Conservation (phyloP, 2,888 invertebrate genomes). For the Aricia artaxerxes region DNA sequence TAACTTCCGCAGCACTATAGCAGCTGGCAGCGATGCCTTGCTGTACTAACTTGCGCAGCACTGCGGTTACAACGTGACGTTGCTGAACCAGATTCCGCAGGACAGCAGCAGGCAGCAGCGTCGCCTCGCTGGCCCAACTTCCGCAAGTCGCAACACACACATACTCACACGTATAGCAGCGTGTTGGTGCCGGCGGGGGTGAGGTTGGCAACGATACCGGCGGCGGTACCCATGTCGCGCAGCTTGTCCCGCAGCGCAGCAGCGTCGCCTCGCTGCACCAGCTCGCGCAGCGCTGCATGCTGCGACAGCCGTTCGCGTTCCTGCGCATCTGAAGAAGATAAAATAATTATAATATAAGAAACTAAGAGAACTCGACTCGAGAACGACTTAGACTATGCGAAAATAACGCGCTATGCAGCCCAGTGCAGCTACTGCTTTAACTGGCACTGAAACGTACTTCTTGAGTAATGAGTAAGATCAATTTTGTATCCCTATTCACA, state of each 20-base stretch:
- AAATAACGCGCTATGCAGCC: too few relatives aligned
- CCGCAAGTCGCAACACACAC: not conserved
- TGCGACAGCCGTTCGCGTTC: conserved; percentile 87
- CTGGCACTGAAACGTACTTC: too few relatives aligned
- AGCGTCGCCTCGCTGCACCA: conserved; percentile 87
- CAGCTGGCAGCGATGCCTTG: too few relatives aligned
- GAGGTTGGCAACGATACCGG: conserved; percentile 90
- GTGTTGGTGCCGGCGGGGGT: conserved; percentile 94
- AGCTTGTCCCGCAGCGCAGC: conserved; percentile 84
- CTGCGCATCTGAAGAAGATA: conserved; percentile 78
- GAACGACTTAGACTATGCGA: too few relatives aligned
- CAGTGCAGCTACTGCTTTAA: too few relatives aligned
- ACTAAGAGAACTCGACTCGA: not conserved
- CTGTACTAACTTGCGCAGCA: not conserved
- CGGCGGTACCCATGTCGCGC: conserved; percentile 82
- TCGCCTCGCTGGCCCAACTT: not conserved
- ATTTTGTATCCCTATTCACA: too few relatives aligned
- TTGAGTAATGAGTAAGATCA: too few relatives aligned
- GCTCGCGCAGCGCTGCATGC: conserved; percentile 88
- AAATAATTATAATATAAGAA: not conserved
- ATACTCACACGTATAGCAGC: conserved; percentile 90
- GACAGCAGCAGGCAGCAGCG: not conserved
- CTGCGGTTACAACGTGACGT: conserved; percentile 48
- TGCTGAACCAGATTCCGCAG: too few relatives aligned
- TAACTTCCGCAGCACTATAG: too few relatives aligned